phyloP scores from a whole-genome alignment of 2,113 vertebrate species.

The Orientallactaga bullata region DNA sequence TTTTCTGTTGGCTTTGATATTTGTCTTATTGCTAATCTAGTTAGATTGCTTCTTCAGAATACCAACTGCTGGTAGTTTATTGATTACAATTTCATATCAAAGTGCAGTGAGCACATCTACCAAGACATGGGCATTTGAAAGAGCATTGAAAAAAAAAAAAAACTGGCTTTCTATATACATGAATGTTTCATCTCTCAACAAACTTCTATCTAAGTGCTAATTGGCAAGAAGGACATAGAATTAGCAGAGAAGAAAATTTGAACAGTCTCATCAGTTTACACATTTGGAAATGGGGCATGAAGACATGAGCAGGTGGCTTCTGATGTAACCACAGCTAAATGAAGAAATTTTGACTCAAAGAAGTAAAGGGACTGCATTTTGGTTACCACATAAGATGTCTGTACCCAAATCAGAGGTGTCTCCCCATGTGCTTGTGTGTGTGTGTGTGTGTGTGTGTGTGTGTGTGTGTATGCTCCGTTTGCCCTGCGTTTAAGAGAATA shows the following conservation, averaged over 20 bases:
- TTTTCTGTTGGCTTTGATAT: slow-evolving; percentile 7
- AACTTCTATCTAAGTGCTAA: not conserved
- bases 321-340: not conserved
- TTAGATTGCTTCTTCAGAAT: slow-evolving; percentile 36
- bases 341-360: not conserved
- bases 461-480: too few relatives aligned
- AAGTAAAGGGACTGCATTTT: not conserved
- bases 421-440: not conserved
- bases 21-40: slow-evolving; percentile 42
- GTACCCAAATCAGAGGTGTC: not conserved
- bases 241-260: not conserved
- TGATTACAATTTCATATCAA: slow-evolving; percentile 56
- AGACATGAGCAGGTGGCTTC: not conserved
- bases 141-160: not conserved
- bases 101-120: slow-evolving; percentile 1
- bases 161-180: not conserved
- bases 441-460: not conserved
- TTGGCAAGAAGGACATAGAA: not conserved
- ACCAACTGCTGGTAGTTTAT: slow-evolving; percentile 40
- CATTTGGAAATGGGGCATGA: not conserved
- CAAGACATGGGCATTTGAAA: slow-evolving; percentile 20
- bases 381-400: not conserved
- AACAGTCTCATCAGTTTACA: not conserved
- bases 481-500: not conserved
- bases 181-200: not conserved